Conservation (phyloP, 2,113 vertebrate species). For the Oophaga pumilio region DNA sequence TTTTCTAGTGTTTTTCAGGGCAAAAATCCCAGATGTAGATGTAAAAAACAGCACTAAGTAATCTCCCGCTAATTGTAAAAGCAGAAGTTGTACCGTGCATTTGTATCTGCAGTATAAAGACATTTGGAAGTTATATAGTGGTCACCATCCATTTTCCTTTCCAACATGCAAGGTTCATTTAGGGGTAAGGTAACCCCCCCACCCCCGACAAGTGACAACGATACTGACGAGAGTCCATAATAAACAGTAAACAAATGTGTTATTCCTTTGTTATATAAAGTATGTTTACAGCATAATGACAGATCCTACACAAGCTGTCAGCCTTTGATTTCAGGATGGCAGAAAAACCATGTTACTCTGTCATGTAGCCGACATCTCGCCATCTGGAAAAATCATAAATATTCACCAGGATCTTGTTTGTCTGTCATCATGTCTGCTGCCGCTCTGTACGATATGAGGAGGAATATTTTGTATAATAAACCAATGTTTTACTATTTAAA, state of each 20-base stretch:
- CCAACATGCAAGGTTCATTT: not conserved
- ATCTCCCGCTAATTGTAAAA: not conserved
- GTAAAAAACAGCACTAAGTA: not conserved
- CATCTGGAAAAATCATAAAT: slow-evolving; percentile 50
- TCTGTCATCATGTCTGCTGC: slow-evolving; percentile 30
- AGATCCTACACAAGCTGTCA: slow-evolving; percentile 45
- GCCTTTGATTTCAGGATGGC: slow-evolving; percentile 22
- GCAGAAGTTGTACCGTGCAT: not conserved
- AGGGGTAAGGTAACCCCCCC: not conserved
- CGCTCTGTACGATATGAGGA: not conserved
- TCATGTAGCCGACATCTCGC: slow-evolving; percentile 39
- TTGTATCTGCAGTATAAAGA: not conserved
- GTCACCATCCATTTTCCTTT: not conserved
- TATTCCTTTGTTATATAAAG: slow-evolving; percentile 29
- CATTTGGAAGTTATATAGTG: not conserved
- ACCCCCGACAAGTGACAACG: not conserved
- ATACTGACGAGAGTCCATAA: not conserved
- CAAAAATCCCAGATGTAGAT: not conserved
- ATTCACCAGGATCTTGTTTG: slow-evolving; percentile 46
- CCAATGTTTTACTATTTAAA: not conserved
- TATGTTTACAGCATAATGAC: slow-evolving; percentile 28
- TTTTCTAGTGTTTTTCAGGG: not conserved
- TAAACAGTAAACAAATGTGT: slow-evolving; percentile 18
- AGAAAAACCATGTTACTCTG: slow-evolving; percentile 43
- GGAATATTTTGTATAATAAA: not conserved